Conservation (phyloP, 2,888 invertebrate genomes). For the Boloria selene region DNA sequence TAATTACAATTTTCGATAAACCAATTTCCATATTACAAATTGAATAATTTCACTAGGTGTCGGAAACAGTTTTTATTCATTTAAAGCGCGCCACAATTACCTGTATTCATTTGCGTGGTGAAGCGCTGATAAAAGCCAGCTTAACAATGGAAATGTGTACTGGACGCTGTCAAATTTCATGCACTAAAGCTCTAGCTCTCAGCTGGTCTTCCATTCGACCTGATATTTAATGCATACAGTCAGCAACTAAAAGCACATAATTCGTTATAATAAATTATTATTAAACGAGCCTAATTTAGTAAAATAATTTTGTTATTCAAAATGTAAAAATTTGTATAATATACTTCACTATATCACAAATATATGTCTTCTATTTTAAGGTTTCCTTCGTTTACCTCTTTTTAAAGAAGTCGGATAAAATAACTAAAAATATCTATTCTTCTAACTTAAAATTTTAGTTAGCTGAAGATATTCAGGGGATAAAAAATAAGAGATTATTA, state of each 20-base stretch:
- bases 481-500: too few species aligned
- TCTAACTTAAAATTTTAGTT: too few species aligned
- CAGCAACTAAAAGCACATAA: not conserved
- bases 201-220: constrained; percentile 56
- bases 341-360: too few species aligned
- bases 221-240: constrained; percentile 8
- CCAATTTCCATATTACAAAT: constrained; percentile 27
- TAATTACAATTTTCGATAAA: constrained; percentile 25
- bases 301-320: not conserved
- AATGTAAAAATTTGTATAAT: not conserved
- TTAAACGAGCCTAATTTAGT: not conserved
- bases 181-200: constrained; percentile 62
- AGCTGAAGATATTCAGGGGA: too few species aligned
- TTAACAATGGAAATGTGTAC: constrained; percentile 54
- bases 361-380: too few species aligned
- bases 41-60: constrained; percentile 28
- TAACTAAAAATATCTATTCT: too few species aligned
- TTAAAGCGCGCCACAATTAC: constrained; percentile 56
- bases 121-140: constrained; percentile 62
- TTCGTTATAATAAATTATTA: not conserved
- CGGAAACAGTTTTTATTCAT: constrained; percentile 51
- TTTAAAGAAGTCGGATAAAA: too few species aligned
- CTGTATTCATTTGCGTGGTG: constrained; percentile 60
- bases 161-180: constrained; percentile 69
- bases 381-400: too few species aligned